Evolutionary conservation across 2,888 invertebrate species (phyloP), one percentile per base, ranked within the genome.

Genomic region (Stenoptilia bipunctidactyla): DNA sequence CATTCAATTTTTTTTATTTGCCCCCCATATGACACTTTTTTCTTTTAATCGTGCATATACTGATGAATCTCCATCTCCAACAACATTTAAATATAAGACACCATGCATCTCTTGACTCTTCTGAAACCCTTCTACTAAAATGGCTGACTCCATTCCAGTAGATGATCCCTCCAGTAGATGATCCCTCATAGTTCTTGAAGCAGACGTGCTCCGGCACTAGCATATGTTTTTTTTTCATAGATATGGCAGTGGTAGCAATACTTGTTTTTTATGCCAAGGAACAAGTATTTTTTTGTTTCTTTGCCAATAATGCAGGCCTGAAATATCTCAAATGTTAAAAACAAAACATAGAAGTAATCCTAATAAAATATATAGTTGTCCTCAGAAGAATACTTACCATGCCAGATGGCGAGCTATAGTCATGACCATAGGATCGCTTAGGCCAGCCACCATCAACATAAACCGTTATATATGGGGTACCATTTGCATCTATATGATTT

Each of bases 121-220:
- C 27, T 35, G 20, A 34, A 39, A 39, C 27, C 40, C 40, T 30
- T 40, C 36, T 8, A 40, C 40, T 12, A 40, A 15, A 14, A 36
- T 36, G 12, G 27, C 36, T 25, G 27, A 9, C 14, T 40, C 36
- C 36, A 40, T 40, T 12, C 25, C n/a, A n/a, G n/a, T n/a, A n/a
- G n/a, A n/a, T n/a, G n/a, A n/a, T n/a, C n/a, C n/a, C n/a, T n/a
- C n/a, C 40, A n/a, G 36, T 40, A 1, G 40, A 40, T 15, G 40
- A 30, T 2, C 40, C 36, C 1, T 14, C 9, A 15, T 36, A 40
- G 15, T 40, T 40, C 36, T 36, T 36, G 10, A 36, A 40, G 30
- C 40, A 40, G 10, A 9, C 13, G 15, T 40, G 40, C n/a, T n/a
- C n/a, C 30, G 40, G 40, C 36, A 15, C 30, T 27, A 33, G 9